These are phyloP conservation scores for Magallana nippona DNA, from an alignment of 2,888 invertebrate species.

Conservation along the genomic window DNA sequence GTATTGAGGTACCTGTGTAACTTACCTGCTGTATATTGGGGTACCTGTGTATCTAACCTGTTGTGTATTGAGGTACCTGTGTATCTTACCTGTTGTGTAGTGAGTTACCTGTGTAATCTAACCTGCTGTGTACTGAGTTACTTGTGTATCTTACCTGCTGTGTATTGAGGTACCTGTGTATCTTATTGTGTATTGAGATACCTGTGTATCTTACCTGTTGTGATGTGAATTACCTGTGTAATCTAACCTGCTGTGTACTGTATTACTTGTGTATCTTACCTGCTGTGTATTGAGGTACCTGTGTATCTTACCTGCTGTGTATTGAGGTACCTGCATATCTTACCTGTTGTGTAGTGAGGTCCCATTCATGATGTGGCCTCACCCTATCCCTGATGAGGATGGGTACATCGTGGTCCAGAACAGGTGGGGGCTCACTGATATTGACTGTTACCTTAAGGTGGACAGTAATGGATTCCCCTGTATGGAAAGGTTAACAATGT, in stretches of 20 bases:
- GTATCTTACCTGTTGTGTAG: not conserved
- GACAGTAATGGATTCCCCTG: conserved; percentile 92
- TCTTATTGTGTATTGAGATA: conserved; percentile 92
- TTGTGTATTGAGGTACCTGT: not conserved
- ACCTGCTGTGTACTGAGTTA: not conserved
- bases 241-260: no score
- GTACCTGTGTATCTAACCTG: not conserved
- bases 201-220: conserved; percentile 81
- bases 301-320: not conserved
- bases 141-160: not conserved
- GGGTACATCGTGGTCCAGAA: conserved; percentile 94
- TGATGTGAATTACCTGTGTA: not conserved
- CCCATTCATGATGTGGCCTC: conserved; percentile 84
- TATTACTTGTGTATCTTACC: not conserved
- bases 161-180: not conserved
- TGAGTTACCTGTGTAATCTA: not conserved
- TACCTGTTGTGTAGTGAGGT: conserved; percentile 95
- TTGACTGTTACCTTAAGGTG: conserved; percentile 92
- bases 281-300: not conserved
- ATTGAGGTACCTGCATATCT: not conserved
- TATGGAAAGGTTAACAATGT: not conserved
- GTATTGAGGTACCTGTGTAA: not conserved
- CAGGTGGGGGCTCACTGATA: conserved; percentile 89
- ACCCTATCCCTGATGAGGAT: conserved; percentile 86
- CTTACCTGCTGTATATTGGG: not conserved